Evolutionary conservation across 2,797 vertebrate species (phyloP).

Genomic region (Orestias chungarensis): DNA sequence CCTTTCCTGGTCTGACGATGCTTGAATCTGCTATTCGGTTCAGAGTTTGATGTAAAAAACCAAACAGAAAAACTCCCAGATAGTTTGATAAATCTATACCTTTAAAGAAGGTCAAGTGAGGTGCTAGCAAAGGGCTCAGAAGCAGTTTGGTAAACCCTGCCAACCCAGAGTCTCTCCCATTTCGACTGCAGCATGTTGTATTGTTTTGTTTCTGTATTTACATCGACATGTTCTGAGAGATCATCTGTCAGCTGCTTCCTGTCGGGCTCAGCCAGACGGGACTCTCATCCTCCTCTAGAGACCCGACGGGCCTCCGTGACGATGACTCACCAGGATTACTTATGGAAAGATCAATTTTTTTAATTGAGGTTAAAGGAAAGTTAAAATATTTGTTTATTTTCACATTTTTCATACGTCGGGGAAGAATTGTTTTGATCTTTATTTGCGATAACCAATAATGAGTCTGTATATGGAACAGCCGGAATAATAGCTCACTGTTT

Average conservation of each 20-base stretch:
- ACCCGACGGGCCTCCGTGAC: neutral
- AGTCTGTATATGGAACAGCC: too few relatives aligned
- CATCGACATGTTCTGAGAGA: slow-evolving; percentile 16
- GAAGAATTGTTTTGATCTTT: too few relatives aligned
- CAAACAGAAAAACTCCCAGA: too few relatives aligned
- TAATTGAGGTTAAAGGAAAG: neutral
- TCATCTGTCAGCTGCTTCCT: slow-evolving; percentile 14
- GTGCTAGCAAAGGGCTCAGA: neutral
- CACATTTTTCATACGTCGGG: neutral
- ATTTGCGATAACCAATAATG: too few relatives aligned
- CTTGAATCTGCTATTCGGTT: too few relatives aligned
- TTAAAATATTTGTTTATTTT: neutral
- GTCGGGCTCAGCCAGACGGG: slow-evolving; percentile 5
- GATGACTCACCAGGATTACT: neutral
- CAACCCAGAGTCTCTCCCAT: neutral
- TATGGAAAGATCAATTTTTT: neutral
- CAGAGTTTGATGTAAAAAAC: too few relatives aligned
- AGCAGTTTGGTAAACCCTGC: too few relatives aligned
- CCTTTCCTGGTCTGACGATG: too few relatives aligned
- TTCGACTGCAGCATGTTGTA: neutral
- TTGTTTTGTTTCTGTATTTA: slow-evolving; percentile 13
- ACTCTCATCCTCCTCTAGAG: slow-evolving; percentile 2
- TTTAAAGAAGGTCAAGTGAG: neutral
- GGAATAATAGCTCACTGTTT: neutral
- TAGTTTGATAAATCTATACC: too few relatives aligned